Base-by-base conservation (phyloP, 2,113 vertebrate genomes). In the Sturnira hondurensis region DNA sequence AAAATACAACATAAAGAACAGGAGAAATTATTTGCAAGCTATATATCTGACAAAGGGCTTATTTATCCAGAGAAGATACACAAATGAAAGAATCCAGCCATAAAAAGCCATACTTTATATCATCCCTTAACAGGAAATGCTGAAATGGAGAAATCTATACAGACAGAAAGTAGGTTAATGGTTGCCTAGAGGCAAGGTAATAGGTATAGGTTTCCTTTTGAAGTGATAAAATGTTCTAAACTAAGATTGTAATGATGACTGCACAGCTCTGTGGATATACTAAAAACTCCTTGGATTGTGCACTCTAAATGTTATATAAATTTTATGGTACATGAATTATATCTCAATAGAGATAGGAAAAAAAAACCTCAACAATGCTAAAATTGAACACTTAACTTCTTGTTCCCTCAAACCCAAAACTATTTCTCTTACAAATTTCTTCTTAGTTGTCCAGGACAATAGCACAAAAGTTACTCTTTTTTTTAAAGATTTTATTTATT, bases 181-280 rank as follows among this genome's bases (percentile, higher is more conserved):
- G 26, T n/a, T 88, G 68, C 28, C 78, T 58, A 33, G 54, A 33
- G 73, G 24, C 70, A 77, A n/a, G 10, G 31, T 10, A 82, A 73
- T 7, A 63, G 36, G 67, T 68, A 43, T 4, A 87, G 41, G 24
- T 67, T 92, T 67, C 47, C 50, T 76, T 76, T 28, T 41, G 15
- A 76, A 95, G 58, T 43, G 58, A 83, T 68, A 83, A 58, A 83
- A 92, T 67, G 22, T 74, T 92, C 74, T 92, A 43, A 92, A 41
- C 41, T 88, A 88, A 88, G 47, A 77, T n/a, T 68, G 16, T 76
- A 47, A 12, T 67, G 26, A 68, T 87, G 77, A 14, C 74, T 41
- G 11, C 58, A 82, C n/a, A n/a, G 52, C 38, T 76, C 68, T 76
- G 15, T 76, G 67, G 76, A 41, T 76, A 95, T n/a, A n/a, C 11